phyloP scores from a whole-genome alignment of 2,888 invertebrate species.

The Sycophila texana region DNA sequence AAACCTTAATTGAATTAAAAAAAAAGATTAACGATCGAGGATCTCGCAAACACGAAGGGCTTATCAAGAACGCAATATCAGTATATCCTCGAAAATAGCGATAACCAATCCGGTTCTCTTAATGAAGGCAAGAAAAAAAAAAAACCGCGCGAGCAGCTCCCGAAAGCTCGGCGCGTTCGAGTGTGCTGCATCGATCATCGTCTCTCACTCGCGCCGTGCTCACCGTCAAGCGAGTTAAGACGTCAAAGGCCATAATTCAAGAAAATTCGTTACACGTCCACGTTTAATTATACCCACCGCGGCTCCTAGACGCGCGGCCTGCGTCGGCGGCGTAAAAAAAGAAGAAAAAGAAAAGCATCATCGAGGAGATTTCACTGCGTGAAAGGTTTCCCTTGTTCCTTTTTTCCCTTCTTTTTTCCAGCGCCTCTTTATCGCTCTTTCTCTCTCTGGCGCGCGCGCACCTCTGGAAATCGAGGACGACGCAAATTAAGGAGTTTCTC shows the following conservation, averaged over 20 bases:
- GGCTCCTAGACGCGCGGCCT: no score
- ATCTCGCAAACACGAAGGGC: no score
- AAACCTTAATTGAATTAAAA: no score
- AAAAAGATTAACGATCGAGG: no score
- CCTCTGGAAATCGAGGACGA: constrained; percentile 51
- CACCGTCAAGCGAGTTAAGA: constrained; percentile 2
- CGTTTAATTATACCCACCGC: constrained; percentile 28
- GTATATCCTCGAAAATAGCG: no score
- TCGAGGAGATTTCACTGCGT: constrained; percentile 37
- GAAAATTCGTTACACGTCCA: constrained; percentile 22
- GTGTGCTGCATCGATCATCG: not conserved
- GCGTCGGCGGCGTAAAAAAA: not conserved
- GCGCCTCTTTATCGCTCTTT: not conserved
- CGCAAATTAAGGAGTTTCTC: constrained; percentile 52
- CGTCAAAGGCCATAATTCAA: constrained; percentile 26
- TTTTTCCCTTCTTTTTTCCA: constrained; percentile 17
- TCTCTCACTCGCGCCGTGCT: not conserved
- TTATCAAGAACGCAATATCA: no score
- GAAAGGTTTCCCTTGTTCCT: constrained; percentile 40
- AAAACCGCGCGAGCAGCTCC: no score
- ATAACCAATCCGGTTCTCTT: no score
- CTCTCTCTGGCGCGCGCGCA: not conserved
- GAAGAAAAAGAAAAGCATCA: constrained; percentile 1
- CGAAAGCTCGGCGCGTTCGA: no score
- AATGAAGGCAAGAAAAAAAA: no score